Percentiles rank a stretch among this genome's conserved stretches.
These are phyloP conservation scores for Alviniconcha strummeri DNA, from an alignment of 2,888 invertebrate genomes.

Conservation along the genomic window DNA sequence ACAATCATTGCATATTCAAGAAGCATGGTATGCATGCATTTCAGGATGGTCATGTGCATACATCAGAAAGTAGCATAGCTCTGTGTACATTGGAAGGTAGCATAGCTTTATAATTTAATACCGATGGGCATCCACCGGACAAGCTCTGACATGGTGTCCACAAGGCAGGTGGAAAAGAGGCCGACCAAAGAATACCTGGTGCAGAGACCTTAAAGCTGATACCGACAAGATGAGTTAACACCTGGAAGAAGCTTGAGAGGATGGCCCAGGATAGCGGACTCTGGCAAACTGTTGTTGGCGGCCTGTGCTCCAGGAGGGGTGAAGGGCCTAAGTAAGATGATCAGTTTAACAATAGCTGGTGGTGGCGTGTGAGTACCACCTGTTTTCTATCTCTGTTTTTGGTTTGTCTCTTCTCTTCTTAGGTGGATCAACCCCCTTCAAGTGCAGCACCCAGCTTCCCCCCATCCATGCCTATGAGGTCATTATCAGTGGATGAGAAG, in stretches of 20 bases:
- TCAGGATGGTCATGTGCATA: background rate
- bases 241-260: too few species aligned
- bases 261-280: too few species aligned
- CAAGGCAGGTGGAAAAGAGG: too few species aligned
- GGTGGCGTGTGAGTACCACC: background rate
- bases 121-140: background rate
- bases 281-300: background rate
- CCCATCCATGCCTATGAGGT: background rate
- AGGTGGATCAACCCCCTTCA: background rate
- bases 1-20: too few species aligned
- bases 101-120: background rate
- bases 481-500: background rate
- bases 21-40: background rate
- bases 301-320: background rate
- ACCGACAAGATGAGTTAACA: too few species aligned
- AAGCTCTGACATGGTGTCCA: too few species aligned
- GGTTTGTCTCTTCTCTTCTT: background rate
- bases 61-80: background rate
- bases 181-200: too few species aligned
- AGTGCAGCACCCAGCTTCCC: background rate
- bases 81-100: background rate
- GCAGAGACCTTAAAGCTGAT: too few species aligned
- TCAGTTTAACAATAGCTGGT: background rate
- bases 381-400: too few species aligned
- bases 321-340: background rate